Conservation (phyloP, 2,113 vertebrate genomes). For the Emydocephalus ijimae region DNA sequence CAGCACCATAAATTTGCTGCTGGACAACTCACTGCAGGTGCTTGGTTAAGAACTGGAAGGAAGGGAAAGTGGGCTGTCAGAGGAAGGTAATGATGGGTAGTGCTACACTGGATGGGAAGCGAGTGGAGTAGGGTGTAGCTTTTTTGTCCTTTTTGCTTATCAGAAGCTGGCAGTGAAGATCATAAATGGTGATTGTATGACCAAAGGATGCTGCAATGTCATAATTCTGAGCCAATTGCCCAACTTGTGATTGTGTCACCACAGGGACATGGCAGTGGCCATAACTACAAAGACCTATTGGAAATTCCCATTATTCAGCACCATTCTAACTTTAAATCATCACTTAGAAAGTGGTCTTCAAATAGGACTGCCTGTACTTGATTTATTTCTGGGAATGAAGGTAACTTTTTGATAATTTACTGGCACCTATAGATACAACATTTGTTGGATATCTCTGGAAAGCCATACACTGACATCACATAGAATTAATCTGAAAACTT, state of each 20-base stretch:
- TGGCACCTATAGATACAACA: neutral
- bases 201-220: neutral
- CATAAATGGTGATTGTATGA: neutral
- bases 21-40: too few relatives aligned
- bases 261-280: too few relatives aligned
- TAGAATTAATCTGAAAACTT: neutral
- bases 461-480: neutral
- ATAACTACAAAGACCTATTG: neutral
- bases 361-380: neutral
- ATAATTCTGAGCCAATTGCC: neutral
- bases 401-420: neutral
- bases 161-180: neutral
- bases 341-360: neutral
- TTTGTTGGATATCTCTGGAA: neutral
- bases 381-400: neutral
- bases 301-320: neutral
- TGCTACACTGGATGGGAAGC: too few relatives aligned
- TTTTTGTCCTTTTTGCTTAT: neutral
- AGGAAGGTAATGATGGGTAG: too few relatives aligned
- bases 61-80: too few relatives aligned
- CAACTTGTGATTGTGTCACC: neutral
- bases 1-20: too few relatives aligned
- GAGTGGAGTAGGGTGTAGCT: neutral
- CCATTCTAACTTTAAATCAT: neutral
- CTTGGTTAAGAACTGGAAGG: too few relatives aligned